Evolutionary conservation across 2,113 vertebrate genomes (phyloP).

Genomic region (Riparia riparia): DNA sequence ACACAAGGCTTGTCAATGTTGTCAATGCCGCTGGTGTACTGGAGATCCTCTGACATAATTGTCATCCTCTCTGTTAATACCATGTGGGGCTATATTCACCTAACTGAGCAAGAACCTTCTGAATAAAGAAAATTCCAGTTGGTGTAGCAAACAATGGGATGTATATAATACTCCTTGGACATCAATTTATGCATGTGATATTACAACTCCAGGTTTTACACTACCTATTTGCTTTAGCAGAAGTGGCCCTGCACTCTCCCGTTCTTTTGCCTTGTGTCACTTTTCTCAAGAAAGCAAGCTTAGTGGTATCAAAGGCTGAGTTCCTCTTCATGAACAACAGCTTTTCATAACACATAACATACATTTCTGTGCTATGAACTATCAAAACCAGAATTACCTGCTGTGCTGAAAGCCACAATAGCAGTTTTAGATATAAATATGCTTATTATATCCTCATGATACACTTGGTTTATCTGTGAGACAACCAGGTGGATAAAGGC

Average conservation of each 20-base stretch:
- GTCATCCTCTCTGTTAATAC: background rate
- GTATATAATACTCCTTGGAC: background rate
- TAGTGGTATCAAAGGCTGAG: background rate
- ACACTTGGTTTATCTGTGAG: background rate
- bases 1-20: background rate
- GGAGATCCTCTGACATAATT: background rate
- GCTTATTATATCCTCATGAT: background rate
- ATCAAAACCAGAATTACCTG: background rate
- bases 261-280: background rate
- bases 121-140: background rate
- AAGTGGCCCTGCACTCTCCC: background rate
- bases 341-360: background rate
- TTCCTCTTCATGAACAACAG: background rate
- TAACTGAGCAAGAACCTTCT: background rate
- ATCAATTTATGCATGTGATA: background rate
- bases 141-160: background rate
- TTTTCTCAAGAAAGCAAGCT: background rate
- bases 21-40: background rate
- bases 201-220: background rate
- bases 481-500: background rate
- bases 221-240: background rate
- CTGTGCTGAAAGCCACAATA: background rate
- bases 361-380: background rate
- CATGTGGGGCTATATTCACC: background rate
- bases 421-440: background rate